Evolutionary conservation across 2,888 invertebrate genomes (phyloP), one percentile per base, ranked within the genome.

Genomic region (Gnatocerus cornutus): DNA sequence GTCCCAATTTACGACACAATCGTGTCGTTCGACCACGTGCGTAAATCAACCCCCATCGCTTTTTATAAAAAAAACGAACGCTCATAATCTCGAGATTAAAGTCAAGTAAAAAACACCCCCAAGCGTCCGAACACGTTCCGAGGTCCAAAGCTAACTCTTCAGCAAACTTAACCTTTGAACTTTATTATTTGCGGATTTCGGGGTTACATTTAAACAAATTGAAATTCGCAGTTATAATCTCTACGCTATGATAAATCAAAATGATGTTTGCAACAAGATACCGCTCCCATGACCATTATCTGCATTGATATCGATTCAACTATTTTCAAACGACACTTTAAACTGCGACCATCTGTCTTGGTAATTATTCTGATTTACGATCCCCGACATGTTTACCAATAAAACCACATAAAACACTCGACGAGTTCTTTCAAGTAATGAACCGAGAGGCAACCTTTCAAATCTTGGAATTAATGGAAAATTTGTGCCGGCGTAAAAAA

Each of bases 161-260:
- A 6, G 16, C 14, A 3, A 27, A 9, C 21, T 21, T 29, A 48
- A 48, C 27, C 48, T 48, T 48, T 48, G 48, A n/a, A 30, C 52
- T 52, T 52, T 52, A 52, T 52, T 52, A 52, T 52, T 52, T 52
- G 33, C 29, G 13, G 30, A 21, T 21, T 21, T 21, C 2, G 5
- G 55, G 55, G 37, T 53, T 53, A 9, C 16, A 55, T 29, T 55
- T 39, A 12, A 56, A 56, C 56, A 43, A 56, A 56, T 27, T 56
- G 43, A 43, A 56, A 56, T 56, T 56, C 56, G 29, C 27, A 29
- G 29, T 13, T 16, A 55, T 55, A 55, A 55, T 55, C 13, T 39
- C 39, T 12, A 21, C 29, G 13, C 29, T 21, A 56, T 43, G 41
- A 41, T 56, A 56, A 56, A 56, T 56, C 56, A 56, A 27, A 56